These are phyloP conservation scores for Leptopilina clavipes DNA, from an alignment of 1,140 invertebrate genomes.

Conservation along the genomic window DNA sequence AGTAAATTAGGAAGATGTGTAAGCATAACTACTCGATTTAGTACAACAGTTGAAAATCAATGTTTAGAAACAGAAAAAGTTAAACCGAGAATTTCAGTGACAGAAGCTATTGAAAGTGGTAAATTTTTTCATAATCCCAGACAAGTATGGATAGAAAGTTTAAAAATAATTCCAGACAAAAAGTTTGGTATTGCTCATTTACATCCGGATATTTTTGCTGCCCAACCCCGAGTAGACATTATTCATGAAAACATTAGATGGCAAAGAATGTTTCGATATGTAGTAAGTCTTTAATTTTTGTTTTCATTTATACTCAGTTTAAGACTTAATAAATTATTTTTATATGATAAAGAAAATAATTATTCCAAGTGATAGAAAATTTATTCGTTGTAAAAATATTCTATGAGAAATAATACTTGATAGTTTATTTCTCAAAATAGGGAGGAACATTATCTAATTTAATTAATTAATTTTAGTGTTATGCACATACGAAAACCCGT, in stretches of 20 bases:
- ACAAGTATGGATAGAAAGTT: conserved; percentile 94
- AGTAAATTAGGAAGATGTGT: conserved; percentile 48
- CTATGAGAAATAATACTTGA: too few relatives aligned
- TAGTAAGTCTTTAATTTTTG: conserved; percentile 76
- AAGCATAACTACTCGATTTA: conserved; percentile 50
- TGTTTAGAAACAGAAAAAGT: conserved; percentile 6
- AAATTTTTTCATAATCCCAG: conserved; percentile 77
- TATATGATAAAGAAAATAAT: too few relatives aligned
- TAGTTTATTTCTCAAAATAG: too few relatives aligned
- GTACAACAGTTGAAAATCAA: conserved; percentile 44
- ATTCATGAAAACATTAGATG: conserved; percentile 91
- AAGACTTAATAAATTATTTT: too few relatives aligned
- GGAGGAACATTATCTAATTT: conserved; percentile 34
- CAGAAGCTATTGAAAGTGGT: conserved; percentile 48
- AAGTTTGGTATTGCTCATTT: conserved; percentile 90
- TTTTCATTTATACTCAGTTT: conserved; percentile 33
- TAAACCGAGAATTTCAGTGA: conserved; percentile 57
- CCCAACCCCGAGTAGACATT: conserved; percentile 90
- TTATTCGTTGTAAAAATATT: too few relatives aligned
- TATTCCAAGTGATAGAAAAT: too few relatives aligned
- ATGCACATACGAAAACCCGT: conserved; percentile 83
- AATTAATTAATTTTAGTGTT: conserved; percentile 72
- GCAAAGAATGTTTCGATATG: conserved; percentile 89
- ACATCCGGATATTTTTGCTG: conserved; percentile 91
- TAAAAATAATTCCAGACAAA: conserved; percentile 85